These are phyloP conservation scores for Oreortyx pictus DNA, from an alignment of 2,797 vertebrate species.

Conservation along the genomic window DNA sequence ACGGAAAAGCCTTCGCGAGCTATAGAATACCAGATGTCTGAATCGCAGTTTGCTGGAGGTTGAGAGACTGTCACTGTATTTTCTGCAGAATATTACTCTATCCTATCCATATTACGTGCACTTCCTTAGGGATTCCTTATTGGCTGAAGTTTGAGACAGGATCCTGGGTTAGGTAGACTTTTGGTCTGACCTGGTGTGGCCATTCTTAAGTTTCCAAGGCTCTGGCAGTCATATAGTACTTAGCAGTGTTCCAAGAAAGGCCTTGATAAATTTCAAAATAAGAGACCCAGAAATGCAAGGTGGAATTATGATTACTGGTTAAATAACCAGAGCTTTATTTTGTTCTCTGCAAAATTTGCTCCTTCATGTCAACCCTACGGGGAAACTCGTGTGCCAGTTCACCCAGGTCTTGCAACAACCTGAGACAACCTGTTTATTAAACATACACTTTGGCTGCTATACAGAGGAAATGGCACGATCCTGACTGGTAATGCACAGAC, in stretches of 20 bases:
- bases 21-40: neutral
- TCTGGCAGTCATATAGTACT: slow-evolving; percentile 8
- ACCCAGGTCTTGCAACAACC: slow-evolving; percentile 68
- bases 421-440: slow-evolving; percentile 74
- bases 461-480: slow-evolving; percentile 66
- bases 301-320: slow-evolving; percentile 29
- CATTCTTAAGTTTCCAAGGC: slow-evolving; percentile 12
- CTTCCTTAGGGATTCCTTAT: neutral
- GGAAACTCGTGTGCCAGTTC: slow-evolving; percentile 63
- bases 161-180: neutral
- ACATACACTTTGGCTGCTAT: slow-evolving; percentile 49
- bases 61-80: neutral
- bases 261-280: slow-evolving; percentile 52
- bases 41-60: neutral
- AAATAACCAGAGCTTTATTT: slow-evolving; percentile 50
- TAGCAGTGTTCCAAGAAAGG: slow-evolving; percentile 32
- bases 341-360: slow-evolving; percentile 46
- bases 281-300: slow-evolving; percentile 37
- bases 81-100: neutral
- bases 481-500: slow-evolving; percentile 60
- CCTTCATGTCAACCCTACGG: slow-evolving; percentile 68
- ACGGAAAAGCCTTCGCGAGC: neutral
- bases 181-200: neutral
- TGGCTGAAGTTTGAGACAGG: neutral
- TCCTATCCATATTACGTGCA: neutral